Percentiles rank a stretch among this genome's conserved stretches.
phyloP scores from a whole-genome alignment of 1,140 invertebrate species.

The Bombus consobrinus region DNA sequence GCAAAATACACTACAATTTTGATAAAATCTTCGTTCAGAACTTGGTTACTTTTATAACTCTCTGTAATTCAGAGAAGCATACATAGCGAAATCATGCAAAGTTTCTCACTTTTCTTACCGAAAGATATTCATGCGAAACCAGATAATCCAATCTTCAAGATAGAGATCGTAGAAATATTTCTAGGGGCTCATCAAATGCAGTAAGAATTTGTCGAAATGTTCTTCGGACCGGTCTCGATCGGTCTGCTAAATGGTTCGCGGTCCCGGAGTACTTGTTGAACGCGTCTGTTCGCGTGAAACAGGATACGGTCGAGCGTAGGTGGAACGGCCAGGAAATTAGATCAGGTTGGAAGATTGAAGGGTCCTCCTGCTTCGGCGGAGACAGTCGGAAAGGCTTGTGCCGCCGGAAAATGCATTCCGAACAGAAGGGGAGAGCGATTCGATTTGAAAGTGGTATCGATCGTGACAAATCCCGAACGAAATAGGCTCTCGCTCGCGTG shows the following conservation, averaged over 20 bases:
- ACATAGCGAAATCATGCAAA: neutral
- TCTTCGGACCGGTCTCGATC: neutral
- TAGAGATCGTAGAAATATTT: neutral
- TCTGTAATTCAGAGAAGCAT: no score
- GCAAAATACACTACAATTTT: neutral
- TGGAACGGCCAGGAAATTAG: conserved; percentile 58
- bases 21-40: no score
- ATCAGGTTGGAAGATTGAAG: conserved; percentile 46
- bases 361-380: conserved; percentile 1
- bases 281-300: conserved; percentile 51
- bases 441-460: conserved; percentile 50
- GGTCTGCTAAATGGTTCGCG: neutral
- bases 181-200: no score
- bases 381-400: conserved; percentile 47
- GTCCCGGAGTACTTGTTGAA: conserved; percentile 47
- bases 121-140: neutral
- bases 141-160: neutral
- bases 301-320: conserved; percentile 18
- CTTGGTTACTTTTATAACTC: no score
- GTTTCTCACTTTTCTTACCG: neutral
- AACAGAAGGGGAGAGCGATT: conserved; percentile 19
- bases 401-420: conserved; percentile 44
- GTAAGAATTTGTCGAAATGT: neutral
- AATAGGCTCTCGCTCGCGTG: neutral
- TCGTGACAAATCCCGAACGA: neutral